Base-by-base conservation (phyloP, 1,140 invertebrate genomes). In the Amphibalanus amphitrite region DNA sequence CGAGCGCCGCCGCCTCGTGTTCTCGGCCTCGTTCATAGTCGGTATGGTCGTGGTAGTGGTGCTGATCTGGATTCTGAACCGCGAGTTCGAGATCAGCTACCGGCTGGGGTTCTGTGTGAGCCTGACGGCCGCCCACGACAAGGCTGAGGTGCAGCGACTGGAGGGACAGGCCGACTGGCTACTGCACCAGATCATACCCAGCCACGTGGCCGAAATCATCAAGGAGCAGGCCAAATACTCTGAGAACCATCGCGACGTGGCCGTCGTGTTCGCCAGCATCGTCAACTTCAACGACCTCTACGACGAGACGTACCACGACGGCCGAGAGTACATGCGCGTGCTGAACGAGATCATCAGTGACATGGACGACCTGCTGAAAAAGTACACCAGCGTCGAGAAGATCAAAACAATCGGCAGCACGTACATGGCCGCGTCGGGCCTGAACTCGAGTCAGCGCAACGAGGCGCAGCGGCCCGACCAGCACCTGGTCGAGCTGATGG, bases 381-480 rank as follows among this genome's bases (percentile, higher is more conserved):
- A 88, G 69, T 98, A 92, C 77, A 85, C 87, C 64, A 89, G 92
- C 71, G 91, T 98, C 0, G 95, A 97, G 78, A 98, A 98, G 81
- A 98, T 98, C 72, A 98, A 98, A 79, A 98, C 95, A 0, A 98
- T 98, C 73, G 95, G 95, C 6, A 91, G 90, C 74, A 96, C 94
- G 0, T 97, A 95, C 75, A 98, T 98, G 95, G 95, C 94, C 1
- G 95, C 95, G 0, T 94, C 92, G 72, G 95, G 95, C 0, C 80
- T 98, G 23, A 93, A 95, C 81, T 89, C 90, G 0, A 83, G 86
- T 73, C 82, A 87, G 73, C 76, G 83, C 8, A 74, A 76, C 30
- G 69, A 78, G 28, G 84, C 83, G 73, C 82, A 85, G 79, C 83
- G 89, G 70, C 84, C 87, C 0, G 81, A 91, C 75, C 86, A 88